Evolutionary conservation across 1,140 invertebrate species (phyloP), one percentile per base, ranked within the genome.

Genomic region (Drosophila bipectinata): DNA sequence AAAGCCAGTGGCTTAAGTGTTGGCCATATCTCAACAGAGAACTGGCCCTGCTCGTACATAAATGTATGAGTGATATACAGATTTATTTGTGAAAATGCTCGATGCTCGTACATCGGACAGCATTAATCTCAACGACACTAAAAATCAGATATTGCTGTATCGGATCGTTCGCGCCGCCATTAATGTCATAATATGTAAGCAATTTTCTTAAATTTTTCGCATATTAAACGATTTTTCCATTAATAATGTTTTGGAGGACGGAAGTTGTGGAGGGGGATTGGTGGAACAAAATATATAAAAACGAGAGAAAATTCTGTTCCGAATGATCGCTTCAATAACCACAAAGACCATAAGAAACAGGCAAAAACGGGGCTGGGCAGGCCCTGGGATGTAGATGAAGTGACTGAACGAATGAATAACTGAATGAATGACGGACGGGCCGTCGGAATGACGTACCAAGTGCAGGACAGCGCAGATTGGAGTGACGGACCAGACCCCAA

Each of bases 311-410:
- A 72, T 80, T 72, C 71, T 90, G 76, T 90, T 83, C 88, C 79
- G 66, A 90, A 90, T 90, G 87, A 90, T 87, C 88, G 87, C 87
- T 90, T 90, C 87, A 90, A 90, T 90, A 90, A 87, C 87, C 87
- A 90, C 87, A 90, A 83, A 77, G 82, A 71, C 87, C 73, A 90
- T 90, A 88, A 90, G 87, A 87, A 87, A 83, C 87, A 90, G 83
- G 62, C 55, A 32, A 73, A 57, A 62, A 34, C 56, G 59, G 56
- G 28, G 28, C 15, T 34, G 39, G 34, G 21, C 26, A 28, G 26
- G 26, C 1, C 26, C 51, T 14, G 28, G 56, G 3, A 8, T 18
- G 41, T 44, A 18, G 41, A 44, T 28, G 55, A 55, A 61, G 32
- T 68, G 64, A 80, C 58, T 72, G 68, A 62, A 61, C 54, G 59